Evolutionary conservation across 1,140 invertebrate species (phyloP).

Genomic region (Eurosta solidaginis): DNA sequence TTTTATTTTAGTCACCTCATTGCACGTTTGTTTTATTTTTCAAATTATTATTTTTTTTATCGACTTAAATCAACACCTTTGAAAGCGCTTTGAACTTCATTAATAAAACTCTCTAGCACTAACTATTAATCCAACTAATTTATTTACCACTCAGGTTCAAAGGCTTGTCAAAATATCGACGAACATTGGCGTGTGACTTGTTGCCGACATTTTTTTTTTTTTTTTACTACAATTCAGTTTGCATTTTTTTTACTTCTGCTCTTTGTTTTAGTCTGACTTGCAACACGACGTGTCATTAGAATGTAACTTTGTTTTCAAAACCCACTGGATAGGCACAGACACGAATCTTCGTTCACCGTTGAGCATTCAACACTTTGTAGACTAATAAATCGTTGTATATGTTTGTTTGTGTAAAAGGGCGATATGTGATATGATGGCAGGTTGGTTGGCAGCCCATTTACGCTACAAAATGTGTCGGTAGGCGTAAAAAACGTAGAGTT

Average conservation of each 20-base stretch:
- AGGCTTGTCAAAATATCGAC: conserved; percentile 24
- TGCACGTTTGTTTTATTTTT: not conserved
- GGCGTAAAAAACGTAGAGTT: not conserved
- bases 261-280: not conserved
- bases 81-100: too few relatives aligned
- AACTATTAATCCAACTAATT: conserved; percentile 15
- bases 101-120: too few relatives aligned
- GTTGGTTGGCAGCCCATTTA: conserved; percentile 20
- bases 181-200: conserved; percentile 17
- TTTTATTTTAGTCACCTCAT: conserved; percentile 18
- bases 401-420: not conserved
- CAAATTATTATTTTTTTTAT: not conserved
- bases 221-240: not conserved
- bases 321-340: too few relatives aligned
- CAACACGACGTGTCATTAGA: conserved; percentile 15
- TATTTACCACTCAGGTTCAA: conserved; percentile 24
- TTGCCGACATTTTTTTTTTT: not conserved
- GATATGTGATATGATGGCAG: not conserved
- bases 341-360: not conserved
- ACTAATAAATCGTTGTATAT: conserved; percentile 26
- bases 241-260: not conserved
- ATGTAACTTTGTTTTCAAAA: not conserved
- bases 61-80: too few relatives aligned
- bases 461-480: conserved; percentile 8
- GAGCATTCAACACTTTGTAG: not conserved